Conservation (phyloP, 1,140 invertebrate species). For the Drosophila nasuta region DNA sequence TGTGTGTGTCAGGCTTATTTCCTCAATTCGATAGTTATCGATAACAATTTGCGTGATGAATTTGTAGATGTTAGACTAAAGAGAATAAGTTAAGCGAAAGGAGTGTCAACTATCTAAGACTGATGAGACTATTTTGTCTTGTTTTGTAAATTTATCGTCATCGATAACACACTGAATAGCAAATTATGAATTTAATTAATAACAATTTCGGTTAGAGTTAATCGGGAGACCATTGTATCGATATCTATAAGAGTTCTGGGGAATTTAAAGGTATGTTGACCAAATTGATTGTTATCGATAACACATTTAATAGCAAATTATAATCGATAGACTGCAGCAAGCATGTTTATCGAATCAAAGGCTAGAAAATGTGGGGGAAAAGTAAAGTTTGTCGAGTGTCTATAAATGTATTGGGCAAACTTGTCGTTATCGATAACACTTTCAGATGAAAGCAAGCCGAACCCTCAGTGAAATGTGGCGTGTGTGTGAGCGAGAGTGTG, state of each 20-base stretch:
- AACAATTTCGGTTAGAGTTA: no score
- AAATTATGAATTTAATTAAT: neutral
- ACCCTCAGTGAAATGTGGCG: no score
- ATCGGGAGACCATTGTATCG: no score
- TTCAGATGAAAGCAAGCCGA: neutral
- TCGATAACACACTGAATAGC: neutral
- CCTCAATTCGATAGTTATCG: neutral
- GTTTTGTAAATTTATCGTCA: neutral
- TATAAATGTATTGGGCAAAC: neutral
- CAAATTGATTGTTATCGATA: neutral
- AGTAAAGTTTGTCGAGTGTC: no score
- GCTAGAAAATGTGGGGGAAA: no score
- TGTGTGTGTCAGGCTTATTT: neutral
- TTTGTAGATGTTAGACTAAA: no score
- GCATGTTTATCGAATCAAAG: neutral
- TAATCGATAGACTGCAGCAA: neutral
- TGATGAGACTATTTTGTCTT: neutral
- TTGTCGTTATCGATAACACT: neutral
- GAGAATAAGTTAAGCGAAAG: no score
- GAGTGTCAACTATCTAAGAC: no score
- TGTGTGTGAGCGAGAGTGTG: constrained; percentile 3
- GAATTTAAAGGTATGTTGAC: no score
- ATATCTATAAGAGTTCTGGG: no score
- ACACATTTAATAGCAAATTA: neutral
- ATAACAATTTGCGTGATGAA: neutral